Percentiles rank a stretch among this genome's conserved stretches.
Evolutionary conservation across 2,113 vertebrate species (phyloP).

Genomic region (Scytalopus superciliaris): DNA sequence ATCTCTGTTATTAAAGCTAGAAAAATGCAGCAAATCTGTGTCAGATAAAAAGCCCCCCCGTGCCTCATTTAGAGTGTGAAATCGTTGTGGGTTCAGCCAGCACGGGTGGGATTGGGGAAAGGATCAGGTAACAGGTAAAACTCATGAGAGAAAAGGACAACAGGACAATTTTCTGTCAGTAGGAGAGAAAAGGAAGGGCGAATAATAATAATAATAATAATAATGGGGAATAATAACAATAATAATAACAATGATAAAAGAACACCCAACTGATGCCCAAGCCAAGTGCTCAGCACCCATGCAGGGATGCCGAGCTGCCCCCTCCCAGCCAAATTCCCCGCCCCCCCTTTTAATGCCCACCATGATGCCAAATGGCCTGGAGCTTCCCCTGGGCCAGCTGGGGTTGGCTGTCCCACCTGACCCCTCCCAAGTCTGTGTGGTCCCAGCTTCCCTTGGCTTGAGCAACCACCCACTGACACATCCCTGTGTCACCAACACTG

Average conservation of each 20-base stretch:
- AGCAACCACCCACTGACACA: neutral
- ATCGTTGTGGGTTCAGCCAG: neutral
- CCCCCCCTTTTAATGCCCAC: too few species aligned
- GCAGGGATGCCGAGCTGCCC: too few species aligned
- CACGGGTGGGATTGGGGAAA: neutral
- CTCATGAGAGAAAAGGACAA: neutral
- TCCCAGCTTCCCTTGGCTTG: neutral
- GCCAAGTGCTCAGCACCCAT: too few species aligned
- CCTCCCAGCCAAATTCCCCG: neutral
- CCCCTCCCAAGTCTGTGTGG: neutral
- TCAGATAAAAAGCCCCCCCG: accelerated
- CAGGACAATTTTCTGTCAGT: too few species aligned
- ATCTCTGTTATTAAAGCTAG: neutral
- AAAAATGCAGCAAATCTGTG: neutral
- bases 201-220: neutral
- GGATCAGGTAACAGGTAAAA: neutral
- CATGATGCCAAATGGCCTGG: neutral
- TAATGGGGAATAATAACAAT: too few species aligned
- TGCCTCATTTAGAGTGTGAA: neutral
- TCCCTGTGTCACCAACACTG: neutral
- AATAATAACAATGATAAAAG: neutral
- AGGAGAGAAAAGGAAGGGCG: neutral
- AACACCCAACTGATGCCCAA: neutral
- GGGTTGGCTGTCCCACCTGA: neutral
- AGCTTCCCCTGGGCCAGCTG: neutral